A percentile compares a stretch with the other conserved stretches of the same genome.
Conservation (phyloP, 2,113 vertebrate species). For the Labeo catla region DNA sequence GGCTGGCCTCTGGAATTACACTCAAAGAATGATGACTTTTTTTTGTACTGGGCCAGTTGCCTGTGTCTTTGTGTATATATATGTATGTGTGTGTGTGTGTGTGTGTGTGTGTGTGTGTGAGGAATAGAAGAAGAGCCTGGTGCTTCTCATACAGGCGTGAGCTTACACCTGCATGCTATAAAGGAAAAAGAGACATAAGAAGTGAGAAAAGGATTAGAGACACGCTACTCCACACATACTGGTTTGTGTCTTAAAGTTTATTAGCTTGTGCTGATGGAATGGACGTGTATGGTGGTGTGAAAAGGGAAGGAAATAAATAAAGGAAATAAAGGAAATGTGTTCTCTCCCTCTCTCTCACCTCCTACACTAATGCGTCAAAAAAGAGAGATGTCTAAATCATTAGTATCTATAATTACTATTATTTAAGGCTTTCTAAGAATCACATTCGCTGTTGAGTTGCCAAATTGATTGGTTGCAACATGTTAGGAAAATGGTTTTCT, state of each 20-base stretch:
- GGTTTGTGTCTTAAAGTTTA: not conserved
- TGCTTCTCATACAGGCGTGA: not conserved
- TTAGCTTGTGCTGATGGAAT: conserved; percentile 24
- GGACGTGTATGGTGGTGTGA: conserved; percentile 10
- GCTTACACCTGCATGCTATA: conserved; percentile 34
- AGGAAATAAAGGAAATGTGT: not conserved
- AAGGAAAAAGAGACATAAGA: conserved; percentile 61
- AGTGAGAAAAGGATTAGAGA: conserved; percentile 69
- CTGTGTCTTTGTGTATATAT: not conserved
- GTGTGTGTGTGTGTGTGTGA: conserved; percentile 7
- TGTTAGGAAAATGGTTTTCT: conserved; percentile 15
- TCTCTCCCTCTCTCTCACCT: not conserved
- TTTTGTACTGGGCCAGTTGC: conserved; percentile 40
- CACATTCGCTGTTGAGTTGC: not conserved
- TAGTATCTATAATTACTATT: not conserved
- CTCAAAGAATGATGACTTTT: conserved; percentile 59
- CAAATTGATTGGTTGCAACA: conserved; percentile 21
- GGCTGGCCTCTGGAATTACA: conserved; percentile 67
- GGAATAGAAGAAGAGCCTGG: conserved; percentile 3
- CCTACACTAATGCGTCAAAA: conserved; percentile 27
- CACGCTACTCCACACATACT: not conserved
- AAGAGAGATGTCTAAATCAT: conserved; percentile 16
- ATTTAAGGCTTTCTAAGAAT: conserved; percentile 9
- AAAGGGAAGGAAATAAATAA: not conserved
- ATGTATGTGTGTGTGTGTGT: conserved; percentile 6